A percentile compares a stretch with the other conserved stretches of the same genome.
phyloP scores from a whole-genome alignment of 2,888 invertebrate species.

The Cylloceria caligata region DNA sequence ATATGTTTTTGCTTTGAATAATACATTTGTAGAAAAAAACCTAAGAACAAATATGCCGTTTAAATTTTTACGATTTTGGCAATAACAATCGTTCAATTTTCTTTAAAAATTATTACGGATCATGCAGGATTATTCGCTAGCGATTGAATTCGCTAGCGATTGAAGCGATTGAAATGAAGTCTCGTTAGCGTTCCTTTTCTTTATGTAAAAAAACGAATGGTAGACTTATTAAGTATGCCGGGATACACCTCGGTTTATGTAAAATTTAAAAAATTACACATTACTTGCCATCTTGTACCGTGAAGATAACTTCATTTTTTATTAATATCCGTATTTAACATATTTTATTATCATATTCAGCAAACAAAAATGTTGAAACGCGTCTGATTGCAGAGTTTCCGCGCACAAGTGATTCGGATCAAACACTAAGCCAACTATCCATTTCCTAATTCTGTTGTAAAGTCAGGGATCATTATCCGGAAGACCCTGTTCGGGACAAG shows the following conservation, averaged over 20 bases:
- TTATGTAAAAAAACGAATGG: not conserved
- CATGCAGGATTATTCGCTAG: not conserved
- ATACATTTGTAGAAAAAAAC: not conserved
- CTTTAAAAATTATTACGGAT: not conserved
- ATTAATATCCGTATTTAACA: not conserved
- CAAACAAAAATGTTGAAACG: conserved; percentile 2
- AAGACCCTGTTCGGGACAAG: conserved; percentile 19
- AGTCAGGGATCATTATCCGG: conserved; percentile 9
- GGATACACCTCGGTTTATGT: not conserved
- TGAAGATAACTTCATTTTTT: not conserved
- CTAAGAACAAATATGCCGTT: too few relatives aligned
- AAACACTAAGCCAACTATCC: not conserved
- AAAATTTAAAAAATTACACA: not conserved
- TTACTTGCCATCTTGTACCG: not conserved
- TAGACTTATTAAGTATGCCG: not conserved
- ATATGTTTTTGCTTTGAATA: too few relatives aligned
- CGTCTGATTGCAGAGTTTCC: not conserved
- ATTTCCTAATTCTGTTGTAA: not conserved
- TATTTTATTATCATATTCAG: not conserved
- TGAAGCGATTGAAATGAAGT: not conserved
- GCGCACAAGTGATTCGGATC: not conserved
- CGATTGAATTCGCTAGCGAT: not conserved
- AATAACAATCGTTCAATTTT: not conserved
- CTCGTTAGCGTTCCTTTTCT: not conserved
- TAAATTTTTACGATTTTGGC: too few relatives aligned